Evolutionary conservation across 2,888 invertebrate species (phyloP).

Genomic region (Pristionchus maxplancki): DNA sequence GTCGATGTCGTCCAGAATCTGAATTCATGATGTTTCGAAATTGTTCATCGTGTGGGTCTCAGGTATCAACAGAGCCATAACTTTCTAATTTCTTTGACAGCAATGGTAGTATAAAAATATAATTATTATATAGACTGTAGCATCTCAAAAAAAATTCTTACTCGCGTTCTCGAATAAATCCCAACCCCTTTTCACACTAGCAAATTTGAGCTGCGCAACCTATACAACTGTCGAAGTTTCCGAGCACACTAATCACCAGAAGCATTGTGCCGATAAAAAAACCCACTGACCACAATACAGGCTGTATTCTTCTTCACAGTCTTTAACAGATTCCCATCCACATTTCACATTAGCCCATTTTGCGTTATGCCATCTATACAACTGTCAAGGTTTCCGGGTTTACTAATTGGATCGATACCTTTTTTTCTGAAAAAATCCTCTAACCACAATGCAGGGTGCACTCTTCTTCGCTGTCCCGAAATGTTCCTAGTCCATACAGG

Average conservation of each 20-base stretch:
- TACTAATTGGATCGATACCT: background rate
- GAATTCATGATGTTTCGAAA: constrained; percentile 78
- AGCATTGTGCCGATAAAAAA: background rate
- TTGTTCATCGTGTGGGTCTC: background rate
- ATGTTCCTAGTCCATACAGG: constrained; percentile 83
- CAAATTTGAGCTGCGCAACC: background rate
- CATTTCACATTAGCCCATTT: background rate
- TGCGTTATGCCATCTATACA: background rate
- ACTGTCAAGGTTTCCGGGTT: too few species aligned
- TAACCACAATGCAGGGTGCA: constrained; percentile 70
- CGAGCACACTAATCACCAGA: background rate
- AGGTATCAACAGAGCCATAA: background rate
- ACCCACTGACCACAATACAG: constrained; percentile 64
- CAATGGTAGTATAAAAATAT: too few species aligned
- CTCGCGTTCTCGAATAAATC: too few species aligned
- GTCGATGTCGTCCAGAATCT: constrained; percentile 92
- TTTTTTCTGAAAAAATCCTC: background rate
- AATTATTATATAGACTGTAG: too few species aligned
- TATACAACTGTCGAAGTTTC: background rate
- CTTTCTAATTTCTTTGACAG: too few species aligned
- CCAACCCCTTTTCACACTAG: background rate
- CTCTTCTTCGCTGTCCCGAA: constrained; percentile 86
- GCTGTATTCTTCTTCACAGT: constrained; percentile 82
- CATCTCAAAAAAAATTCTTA: too few species aligned
- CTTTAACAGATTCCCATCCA: constrained; percentile 88